Evolutionary conservation across 2,888 invertebrate genomes (phyloP), one percentile per base, ranked within the genome.

Genomic region (Drosophila monieri): DNA sequence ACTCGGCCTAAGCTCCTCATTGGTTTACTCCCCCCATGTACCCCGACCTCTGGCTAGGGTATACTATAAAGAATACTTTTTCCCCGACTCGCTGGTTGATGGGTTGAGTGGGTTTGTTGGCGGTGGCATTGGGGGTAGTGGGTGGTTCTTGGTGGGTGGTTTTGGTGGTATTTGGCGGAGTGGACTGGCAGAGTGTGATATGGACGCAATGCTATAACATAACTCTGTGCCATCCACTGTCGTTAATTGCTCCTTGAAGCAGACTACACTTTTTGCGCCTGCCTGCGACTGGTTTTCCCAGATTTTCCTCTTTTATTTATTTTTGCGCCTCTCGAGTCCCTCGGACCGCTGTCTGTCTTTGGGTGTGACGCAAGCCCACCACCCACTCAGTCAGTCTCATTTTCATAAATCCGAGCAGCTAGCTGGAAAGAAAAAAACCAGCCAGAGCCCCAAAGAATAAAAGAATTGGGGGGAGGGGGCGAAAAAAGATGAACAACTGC

Each of bases 211-310:
- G 68, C 71, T 23, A 64, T 64, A 64, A 64, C 67, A 76, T 85
- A 79, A 78, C 78, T 88, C 77, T 79, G 67, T 74, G 87, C 74
- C 74, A 87, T 81, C 74, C 78, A 74, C 86, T 84, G 86, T 74
- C 78, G 84, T 88, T 88, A 85, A 84, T 88, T 84, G 84, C 86
- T 84, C 86, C 84, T 84, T 84, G 88, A 88, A 85, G 84, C 80
- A 73, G 78, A 68, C 78, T 72, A 81, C 64, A 77, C 60, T 76
- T 77, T 86, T 87, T 83, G 62, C 66, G 58, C 61, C 53, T 46
- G 54, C 27, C 48, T 46, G 54, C 27, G 41, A 25, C 60, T 52
- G 57, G 58, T 49, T 59, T 64, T 58, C 56, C 35, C 48, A 41
- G 49, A 56, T 64, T 53, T 62, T 58, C 51, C 44, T 61, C 46